Evolutionary conservation across 2,113 vertebrate genomes (phyloP), one percentile per base, ranked within the genome.

Genomic region (Datnioides undecimradiatus): DNA sequence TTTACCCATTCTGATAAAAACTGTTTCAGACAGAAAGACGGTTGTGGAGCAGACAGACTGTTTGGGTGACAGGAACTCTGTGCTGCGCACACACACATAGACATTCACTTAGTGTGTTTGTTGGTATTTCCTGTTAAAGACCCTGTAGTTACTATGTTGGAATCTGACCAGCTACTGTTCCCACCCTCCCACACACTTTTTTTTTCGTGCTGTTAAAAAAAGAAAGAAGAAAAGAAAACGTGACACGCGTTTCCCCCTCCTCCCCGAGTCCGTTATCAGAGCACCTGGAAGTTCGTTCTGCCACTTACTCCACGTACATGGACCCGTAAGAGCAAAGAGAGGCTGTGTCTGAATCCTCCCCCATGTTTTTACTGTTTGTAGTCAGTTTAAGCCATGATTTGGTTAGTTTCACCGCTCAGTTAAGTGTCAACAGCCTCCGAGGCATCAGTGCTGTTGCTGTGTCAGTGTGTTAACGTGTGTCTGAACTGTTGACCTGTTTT

Each of bases 51-150:
- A 71, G 54, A 73, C 69, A 67, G 55, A 64, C 69, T 71, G 48
- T 72, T 80, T 73, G 60, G 55, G 57, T 68, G 64, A 84, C 71
- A 84, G 82, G 84, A 90, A 83, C 82, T 80, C 46, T 3, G 25
- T 55, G 33, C 49, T 64, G 31, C 79, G 41, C 78, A 66, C 21
- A 23, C 33, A 45, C 58, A 66, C 51, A 66, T 11, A 59, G 48
- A 55, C 60, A 38, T 54, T 29, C 75, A 70, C 68, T 46, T 31
- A 58, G 65, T 72, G 72, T 86, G 88, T 91, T 88, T 91, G 83
- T 82, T 86, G 80, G 80, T 75, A 88, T 90, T 91, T 90, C 90
- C 86, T 88, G 84, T 76, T 77, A 87, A 90, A 82, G 88, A 73
- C 82, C 86, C 69, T 71, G 23, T 69, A 84, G 77, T 87, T 84